A percentile compares a stretch with the other conserved stretches of the same genome.
Evolutionary conservation across 2,113 vertebrate genomes (phyloP).

Genomic region (Vulpes vulpes): DNA sequence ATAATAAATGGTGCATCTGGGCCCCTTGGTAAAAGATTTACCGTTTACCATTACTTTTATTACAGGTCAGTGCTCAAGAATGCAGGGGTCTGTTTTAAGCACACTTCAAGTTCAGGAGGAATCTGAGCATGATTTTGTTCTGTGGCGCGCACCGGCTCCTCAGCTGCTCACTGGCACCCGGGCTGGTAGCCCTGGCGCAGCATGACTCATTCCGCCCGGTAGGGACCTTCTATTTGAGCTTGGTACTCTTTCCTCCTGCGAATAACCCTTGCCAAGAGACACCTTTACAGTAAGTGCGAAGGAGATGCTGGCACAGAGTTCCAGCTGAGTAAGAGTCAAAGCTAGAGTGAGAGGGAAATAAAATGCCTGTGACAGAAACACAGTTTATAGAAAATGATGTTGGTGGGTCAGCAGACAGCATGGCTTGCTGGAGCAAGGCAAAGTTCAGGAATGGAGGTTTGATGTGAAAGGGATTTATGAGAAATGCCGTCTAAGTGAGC

Average conservation of each 20-base stretch:
- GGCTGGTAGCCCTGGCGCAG: background rate
- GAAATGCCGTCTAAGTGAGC: slow-evolving; percentile 12
- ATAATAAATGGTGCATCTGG: slow-evolving; percentile 28
- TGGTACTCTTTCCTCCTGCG: background rate
- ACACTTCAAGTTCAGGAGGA: slow-evolving; percentile 54
- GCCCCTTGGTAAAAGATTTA: slow-evolving; percentile 12
- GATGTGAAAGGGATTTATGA: background rate
- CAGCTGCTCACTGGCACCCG: too few species aligned
- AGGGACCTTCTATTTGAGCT: background rate
- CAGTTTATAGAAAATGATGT: background rate
- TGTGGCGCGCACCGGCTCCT: too few species aligned
- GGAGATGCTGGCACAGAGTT: background rate
- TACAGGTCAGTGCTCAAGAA: slow-evolving; percentile 52
- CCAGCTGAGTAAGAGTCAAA: background rate
- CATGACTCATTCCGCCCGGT: background rate
- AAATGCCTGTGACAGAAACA: background rate
- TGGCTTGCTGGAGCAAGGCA: background rate
- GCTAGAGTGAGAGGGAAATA: background rate
- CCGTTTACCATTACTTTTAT: slow-evolving; percentile 48
- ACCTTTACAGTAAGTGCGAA: background rate
- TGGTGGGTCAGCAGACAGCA: background rate
- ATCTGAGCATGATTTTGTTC: slow-evolving; percentile 56
- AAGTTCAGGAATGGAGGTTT: background rate
- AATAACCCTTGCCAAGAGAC: background rate
- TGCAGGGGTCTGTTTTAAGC: slow-evolving; percentile 41